Percentiles rank a stretch among this genome's conserved stretches.
Conservation (phyloP, 2,888 invertebrate species). For the Melieria omissa region DNA sequence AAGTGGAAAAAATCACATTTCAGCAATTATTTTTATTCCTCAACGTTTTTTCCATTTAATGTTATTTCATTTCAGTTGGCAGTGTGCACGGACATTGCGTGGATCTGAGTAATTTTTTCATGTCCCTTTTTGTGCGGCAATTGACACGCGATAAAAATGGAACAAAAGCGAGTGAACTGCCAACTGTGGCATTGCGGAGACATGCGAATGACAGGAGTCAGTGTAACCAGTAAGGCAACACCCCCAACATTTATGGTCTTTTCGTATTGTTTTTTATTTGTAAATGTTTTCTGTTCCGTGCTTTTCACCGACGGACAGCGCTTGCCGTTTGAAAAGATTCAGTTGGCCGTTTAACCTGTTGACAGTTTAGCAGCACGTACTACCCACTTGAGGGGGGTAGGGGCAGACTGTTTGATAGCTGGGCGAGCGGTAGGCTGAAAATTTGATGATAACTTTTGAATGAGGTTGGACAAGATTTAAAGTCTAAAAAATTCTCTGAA, state of each 20-base stretch:
- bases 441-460: no score
- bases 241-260: conserved; percentile 28
- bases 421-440: no score
- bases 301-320: conserved; percentile 34
- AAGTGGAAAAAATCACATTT: conserved; percentile 57
- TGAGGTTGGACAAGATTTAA: no score
- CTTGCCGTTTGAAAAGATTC: conserved; percentile 46
- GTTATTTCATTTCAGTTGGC: conserved; percentile 33
- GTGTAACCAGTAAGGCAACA: conserved; percentile 22
- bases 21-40: conserved; percentile 52
- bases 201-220: conserved; percentile 54
- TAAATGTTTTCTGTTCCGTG: conserved; percentile 26
- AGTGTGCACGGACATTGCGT: not conserved
- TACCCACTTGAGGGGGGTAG: not conserved
- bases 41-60: conserved; percentile 17
- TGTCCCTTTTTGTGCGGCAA: conserved; percentile 44
- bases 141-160: conserved; percentile 60
- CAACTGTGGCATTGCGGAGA: conserved; percentile 39
- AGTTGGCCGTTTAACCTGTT: conserved; percentile 49
- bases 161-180: conserved; percentile 33
- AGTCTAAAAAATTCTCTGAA: no score
- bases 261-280: conserved; percentile 31
- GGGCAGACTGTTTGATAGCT: not conserved
- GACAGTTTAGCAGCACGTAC: conserved; percentile 37
- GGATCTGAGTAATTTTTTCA: not conserved